Evolutionary conservation across 2,797 vertebrate genomes (phyloP).

Genomic region (Helostoma temminkii): DNA sequence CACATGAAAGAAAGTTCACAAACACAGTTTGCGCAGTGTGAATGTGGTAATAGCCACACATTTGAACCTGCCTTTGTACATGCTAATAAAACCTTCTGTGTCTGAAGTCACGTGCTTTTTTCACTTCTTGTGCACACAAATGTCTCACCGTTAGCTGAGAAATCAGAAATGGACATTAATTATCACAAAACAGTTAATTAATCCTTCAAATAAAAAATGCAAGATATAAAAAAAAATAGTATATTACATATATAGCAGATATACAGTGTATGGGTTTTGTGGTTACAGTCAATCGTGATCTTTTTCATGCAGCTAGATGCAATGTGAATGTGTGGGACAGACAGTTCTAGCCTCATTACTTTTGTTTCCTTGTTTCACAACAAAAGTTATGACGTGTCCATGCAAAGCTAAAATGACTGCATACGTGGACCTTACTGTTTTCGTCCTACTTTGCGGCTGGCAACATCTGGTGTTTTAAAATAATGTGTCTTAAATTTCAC

Average conservation of each 20-base stretch:
- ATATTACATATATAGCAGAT: neutral
- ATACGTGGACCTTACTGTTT: neutral
- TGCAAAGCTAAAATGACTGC: neutral
- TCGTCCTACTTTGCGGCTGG: neutral
- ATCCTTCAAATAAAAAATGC: neutral
- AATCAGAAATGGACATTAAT: neutral
- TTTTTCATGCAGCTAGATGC: neutral
- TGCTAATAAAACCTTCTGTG: slow-evolving; percentile 15
- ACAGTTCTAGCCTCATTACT: neutral
- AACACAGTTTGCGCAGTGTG: neutral
- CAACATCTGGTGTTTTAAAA: neutral
- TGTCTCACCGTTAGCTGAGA: neutral
- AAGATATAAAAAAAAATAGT: neutral
- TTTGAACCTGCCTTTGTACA: neutral
- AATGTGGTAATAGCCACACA: neutral
- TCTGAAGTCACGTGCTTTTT: neutral
- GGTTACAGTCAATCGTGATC: slow-evolving; percentile 19
- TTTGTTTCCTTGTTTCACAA: slow-evolving; percentile 33
- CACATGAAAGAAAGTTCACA: neutral
- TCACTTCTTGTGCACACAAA: too few relatives aligned
- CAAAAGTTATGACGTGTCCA: neutral
- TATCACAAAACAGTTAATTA: neutral
- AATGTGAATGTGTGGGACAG: slow-evolving; percentile 29
- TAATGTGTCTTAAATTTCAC: neutral
- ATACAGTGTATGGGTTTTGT: neutral